Evolutionary conservation across 2,797 vertebrate species (phyloP).

Genomic region (Rhynchonycteris naso): DNA sequence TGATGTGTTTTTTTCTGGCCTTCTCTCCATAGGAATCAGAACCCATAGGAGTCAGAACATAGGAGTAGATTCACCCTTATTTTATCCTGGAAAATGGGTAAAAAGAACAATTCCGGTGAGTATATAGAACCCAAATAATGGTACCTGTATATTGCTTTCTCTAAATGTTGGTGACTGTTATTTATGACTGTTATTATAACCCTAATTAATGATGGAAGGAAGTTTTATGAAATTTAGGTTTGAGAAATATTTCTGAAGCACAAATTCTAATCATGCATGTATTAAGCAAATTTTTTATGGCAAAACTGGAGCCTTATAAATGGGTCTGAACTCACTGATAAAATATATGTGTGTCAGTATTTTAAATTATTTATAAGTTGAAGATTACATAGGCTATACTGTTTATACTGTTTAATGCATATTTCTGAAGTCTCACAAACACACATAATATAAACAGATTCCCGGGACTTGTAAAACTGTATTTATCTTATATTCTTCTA

Average conservation of each 20-base stretch:
- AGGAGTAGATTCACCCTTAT: neutral
- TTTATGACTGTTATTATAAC: neutral
- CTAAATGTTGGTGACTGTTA: neutral
- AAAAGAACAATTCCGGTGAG: neutral
- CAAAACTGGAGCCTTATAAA: neutral
- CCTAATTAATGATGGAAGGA: neutral
- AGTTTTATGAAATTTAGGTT: neutral
- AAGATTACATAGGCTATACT: neutral
- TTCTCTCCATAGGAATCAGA: neutral
- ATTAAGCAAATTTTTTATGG: slow-evolving; percentile 29
- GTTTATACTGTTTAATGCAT: neutral
- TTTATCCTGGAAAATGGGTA: neutral
- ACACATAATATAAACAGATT: neutral
- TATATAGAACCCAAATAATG: neutral
- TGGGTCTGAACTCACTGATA: neutral
- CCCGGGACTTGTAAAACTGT: slow-evolving; percentile 51
- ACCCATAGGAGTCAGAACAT: neutral
- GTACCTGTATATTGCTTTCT: neutral
- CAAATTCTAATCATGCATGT: neutral
- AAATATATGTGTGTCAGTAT: neutral
- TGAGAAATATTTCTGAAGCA: neutral
- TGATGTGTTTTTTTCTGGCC: neutral
- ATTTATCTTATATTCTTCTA: slow-evolving; percentile 54
- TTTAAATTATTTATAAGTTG: slow-evolving; percentile 43
- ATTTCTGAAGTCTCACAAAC: slow-evolving; percentile 44